These are phyloP conservation scores for Pseudochirops cupreus DNA, from an alignment of 2,797 vertebrate genomes.

Conservation along the genomic window DNA sequence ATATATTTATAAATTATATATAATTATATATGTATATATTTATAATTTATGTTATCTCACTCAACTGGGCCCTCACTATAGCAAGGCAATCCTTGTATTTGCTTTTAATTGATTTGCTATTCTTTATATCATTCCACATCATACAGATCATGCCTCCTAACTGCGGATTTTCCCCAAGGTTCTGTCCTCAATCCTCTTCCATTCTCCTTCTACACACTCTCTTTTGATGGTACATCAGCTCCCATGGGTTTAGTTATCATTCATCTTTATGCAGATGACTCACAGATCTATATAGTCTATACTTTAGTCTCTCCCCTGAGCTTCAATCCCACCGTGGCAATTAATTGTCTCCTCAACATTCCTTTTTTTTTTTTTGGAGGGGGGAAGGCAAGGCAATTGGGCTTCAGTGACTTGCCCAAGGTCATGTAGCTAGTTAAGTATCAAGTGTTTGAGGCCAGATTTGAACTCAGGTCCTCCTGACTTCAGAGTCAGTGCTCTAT, in stretches of 20 bases:
- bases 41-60: background rate
- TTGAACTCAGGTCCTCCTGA: too few species aligned
- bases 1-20: too few species aligned
- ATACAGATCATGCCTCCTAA: background rate
- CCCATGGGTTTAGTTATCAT: background rate
- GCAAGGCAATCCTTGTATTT: background rate
- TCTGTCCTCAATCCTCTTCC: background rate
- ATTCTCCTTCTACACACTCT: background rate
- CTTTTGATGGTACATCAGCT: background rate
- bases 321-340: background rate
- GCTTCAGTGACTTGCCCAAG: too few species aligned
- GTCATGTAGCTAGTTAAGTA: too few species aligned
- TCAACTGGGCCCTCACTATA: background rate
- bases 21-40: too few species aligned
- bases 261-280: background rate
- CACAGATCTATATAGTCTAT: background rate
- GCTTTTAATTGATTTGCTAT: background rate
- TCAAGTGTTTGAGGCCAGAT: too few species aligned
- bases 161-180: background rate
- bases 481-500: too few species aligned
- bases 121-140: background rate
- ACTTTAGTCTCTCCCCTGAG: background rate
- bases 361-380: too few species aligned
- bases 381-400: too few species aligned
- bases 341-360: background rate